Evolutionary conservation across 2,888 invertebrate species (phyloP), one percentile per base, ranked within the genome.

Genomic region (Phania funesta): DNA sequence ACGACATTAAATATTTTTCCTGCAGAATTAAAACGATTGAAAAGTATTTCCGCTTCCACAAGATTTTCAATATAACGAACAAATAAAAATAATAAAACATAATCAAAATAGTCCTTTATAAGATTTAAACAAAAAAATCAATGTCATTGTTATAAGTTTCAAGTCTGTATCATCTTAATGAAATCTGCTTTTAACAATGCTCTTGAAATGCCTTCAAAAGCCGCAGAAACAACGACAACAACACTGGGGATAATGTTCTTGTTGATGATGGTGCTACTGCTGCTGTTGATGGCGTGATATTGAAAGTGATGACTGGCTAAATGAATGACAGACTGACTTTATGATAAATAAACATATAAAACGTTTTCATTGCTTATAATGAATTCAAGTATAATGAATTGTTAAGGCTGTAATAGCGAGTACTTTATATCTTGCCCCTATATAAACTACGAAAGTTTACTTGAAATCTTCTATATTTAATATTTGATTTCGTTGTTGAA

Each of bases 161-260:
- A 48, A 67, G 26, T 52, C 18, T 64, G 38, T 60, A 64, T 68
- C 52, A 83, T 75, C 65, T 70, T 62, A 83, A 83, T 29, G 44
- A 67, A 83, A 79, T 73, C 76, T 79, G 79, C 75, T 29, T 70
- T 81, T 58, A 56, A 74, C 16, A 81, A 52, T 75, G 78, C 44
- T 64, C 67, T 83, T 83, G 75, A 75, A 60, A 62, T 75, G 60
- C 32, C 24, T 29, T 67, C 20, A 67, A 60, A 56, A 58, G 8
- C 13, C 50, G 32, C 67, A 58, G 24, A n/a, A 50, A 11, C 24
- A 52, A 64, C 11, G 8, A n/a, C 38, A 71, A 62, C 38, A 48
- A 26, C 48, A 38, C 32, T 11, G 18, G 56, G 20, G 54, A 32
- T 54, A 44, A 20, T 60, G 24, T 16, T 32, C 18, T 20, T 35